These are phyloP conservation scores for Fregetta grallaria DNA, from an alignment of 2,113 vertebrate species.

Conservation along the genomic window DNA sequence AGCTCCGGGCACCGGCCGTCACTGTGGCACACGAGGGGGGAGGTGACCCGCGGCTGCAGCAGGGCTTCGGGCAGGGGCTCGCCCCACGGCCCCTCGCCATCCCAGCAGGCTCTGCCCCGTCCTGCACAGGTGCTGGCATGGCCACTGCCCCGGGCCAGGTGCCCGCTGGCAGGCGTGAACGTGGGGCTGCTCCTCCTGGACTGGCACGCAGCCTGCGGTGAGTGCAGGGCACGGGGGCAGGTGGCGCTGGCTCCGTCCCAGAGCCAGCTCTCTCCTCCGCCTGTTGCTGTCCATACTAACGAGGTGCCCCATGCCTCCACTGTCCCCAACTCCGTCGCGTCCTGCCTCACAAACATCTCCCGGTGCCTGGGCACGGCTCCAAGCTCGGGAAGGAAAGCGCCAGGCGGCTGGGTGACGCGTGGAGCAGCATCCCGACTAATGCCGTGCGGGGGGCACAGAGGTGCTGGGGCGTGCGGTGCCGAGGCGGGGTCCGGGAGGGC, in stretches of 20 bases:
- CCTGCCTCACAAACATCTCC: slow-evolving; percentile 19
- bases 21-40: accelerated
- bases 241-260: not conserved
- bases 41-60: not conserved
- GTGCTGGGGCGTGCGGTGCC: not conserved
- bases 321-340: not conserved
- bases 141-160: not conserved
- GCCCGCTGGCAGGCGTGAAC: not conserved
- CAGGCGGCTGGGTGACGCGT: not conserved
- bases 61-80: too few species aligned
- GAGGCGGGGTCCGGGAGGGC: not conserved
- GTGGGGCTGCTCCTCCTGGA: not conserved
- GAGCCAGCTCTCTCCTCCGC: not conserved
- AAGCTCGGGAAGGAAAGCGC: not conserved
- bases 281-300: slow-evolving; percentile 45
- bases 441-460: accelerated
- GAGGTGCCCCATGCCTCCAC: not conserved
- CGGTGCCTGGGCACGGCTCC: slow-evolving; percentile 47
- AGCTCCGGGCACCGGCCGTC: accelerated
- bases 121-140: accelerated
- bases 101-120: not conserved
- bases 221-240: not conserved
- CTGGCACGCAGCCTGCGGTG: not conserved
- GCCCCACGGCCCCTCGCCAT: accelerated
- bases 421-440: slow-evolving; percentile 8